A percentile compares a stretch with the other conserved stretches of the same genome.
Conservation (phyloP, 1,140 invertebrate species). For the Drosophila bocki region DNA sequence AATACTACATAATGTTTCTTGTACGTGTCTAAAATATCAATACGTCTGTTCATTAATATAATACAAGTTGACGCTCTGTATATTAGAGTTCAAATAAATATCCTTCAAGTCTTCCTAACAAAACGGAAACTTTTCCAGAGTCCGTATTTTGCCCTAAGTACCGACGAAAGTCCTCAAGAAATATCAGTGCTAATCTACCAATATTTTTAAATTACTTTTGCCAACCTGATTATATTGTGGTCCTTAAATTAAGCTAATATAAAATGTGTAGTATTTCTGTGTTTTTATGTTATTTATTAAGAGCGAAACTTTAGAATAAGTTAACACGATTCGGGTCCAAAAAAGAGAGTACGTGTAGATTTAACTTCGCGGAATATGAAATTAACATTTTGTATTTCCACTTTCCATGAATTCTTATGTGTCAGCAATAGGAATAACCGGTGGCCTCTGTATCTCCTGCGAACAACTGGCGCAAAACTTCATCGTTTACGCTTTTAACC, state of each 20-base stretch:
- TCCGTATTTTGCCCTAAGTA: not conserved
- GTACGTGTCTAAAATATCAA: not conserved
- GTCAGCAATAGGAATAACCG: slow-evolving; percentile 38
- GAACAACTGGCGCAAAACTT: slow-evolving; percentile 53
- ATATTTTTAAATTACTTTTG: too few species aligned
- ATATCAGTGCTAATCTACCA: too few species aligned
- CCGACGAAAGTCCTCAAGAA: not conserved
- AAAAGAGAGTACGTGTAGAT: slow-evolving; percentile 14
- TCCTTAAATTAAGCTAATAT: too few species aligned
- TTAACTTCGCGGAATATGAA: slow-evolving; percentile 49
- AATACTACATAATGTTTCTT: not conserved
- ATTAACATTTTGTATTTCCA: slow-evolving; percentile 48
- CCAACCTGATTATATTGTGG: too few species aligned
- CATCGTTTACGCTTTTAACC: slow-evolving; percentile 19
- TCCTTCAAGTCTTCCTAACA: too few species aligned
- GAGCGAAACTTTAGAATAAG: not conserved
- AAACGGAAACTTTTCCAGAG: not conserved
- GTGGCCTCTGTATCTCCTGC: not conserved
- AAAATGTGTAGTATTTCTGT: too few species aligned
- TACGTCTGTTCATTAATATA: not conserved
- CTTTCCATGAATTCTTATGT: slow-evolving; percentile 53
- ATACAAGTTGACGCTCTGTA: too few species aligned
- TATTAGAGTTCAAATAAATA: not conserved
- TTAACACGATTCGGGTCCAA: slow-evolving; percentile 11
- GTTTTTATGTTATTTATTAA: too few species aligned